A percentile compares a stretch with the other conserved stretches of the same genome.
phyloP scores from a whole-genome alignment of 2,888 invertebrate species.

The Ellobium chinense region DNA sequence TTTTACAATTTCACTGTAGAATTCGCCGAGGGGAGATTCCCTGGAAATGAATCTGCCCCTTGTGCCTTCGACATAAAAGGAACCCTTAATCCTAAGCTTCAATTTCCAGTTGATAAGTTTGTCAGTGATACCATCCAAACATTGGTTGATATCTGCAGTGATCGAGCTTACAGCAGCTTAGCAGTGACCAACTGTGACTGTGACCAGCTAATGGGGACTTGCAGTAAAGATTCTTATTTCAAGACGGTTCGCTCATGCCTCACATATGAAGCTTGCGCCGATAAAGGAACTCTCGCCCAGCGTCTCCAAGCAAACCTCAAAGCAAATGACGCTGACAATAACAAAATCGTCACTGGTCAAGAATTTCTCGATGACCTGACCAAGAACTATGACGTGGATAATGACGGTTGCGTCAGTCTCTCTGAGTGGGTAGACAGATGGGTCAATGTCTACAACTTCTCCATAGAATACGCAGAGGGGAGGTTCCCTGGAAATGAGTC shows the following conservation, averaged over 20 bases:
- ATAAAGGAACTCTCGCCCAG: neutral
- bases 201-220: neutral
- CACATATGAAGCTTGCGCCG: neutral
- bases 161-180: neutral
- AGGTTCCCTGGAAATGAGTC: neutral
- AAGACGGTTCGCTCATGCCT: no score
- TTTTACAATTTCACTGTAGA: neutral
- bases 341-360: neutral
- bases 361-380: neutral
- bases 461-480: neutral
- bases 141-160: neutral
- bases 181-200: neutral
- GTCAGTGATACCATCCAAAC: neutral
- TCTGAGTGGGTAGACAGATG: neutral
- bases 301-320: neutral
- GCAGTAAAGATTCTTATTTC: neutral
- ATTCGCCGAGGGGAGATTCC: neutral
- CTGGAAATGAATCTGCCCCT: neutral
- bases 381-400: neutral
- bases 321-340: neutral
- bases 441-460: neutral
- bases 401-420: neutral
- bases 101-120: neutral
- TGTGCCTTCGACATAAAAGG: neutral
- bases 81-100: neutral